Percentiles rank a stretch among this genome's conserved stretches.
phyloP scores from a whole-genome alignment of 2,888 invertebrate genomes.

The Xestia c-nigrum region DNA sequence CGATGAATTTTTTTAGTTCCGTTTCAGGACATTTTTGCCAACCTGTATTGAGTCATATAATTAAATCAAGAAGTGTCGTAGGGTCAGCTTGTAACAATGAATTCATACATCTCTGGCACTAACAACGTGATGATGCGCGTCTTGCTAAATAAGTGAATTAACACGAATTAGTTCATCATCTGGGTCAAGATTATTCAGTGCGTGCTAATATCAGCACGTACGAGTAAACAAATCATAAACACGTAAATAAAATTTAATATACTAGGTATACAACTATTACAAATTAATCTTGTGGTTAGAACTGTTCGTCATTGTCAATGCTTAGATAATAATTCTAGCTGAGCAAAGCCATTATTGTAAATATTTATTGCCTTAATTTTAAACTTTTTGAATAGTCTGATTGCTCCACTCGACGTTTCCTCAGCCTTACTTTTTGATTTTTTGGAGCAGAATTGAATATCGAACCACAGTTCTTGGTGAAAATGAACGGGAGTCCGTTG shows the following conservation, averaged over 20 bases:
- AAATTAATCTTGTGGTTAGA: constrained; percentile 5
- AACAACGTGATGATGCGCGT: constrained; percentile 66
- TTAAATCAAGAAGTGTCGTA: constrained; percentile 41
- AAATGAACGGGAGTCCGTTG: not conserved
- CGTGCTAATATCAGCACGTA: constrained; percentile 64
- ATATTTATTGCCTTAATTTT: constrained; percentile 13
- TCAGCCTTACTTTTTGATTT: not conserved
- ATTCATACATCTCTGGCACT: constrained; percentile 55
- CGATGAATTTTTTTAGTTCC: too few relatives aligned
- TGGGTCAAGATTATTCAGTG: constrained; percentile 82
- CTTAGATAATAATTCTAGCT: not conserved
- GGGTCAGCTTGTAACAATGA: constrained; percentile 55
- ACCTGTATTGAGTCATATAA: not conserved
- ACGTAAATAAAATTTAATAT: constrained; percentile 9
- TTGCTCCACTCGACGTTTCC: not conserved
- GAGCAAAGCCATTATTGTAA: constrained; percentile 4
- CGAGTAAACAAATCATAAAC: constrained; percentile 38
- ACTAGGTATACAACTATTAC: constrained; percentile 12
- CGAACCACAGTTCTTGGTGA: not conserved
- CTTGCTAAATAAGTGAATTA: constrained; percentile 75
- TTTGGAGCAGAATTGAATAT: not conserved
- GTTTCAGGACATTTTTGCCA: too few relatives aligned
- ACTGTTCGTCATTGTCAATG: constrained; percentile 11
- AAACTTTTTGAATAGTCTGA: not conserved
- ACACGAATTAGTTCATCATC: constrained; percentile 78